Evolutionary conservation across 2,113 vertebrate genomes (phyloP).

Genomic region (Phycodurus eques): DNA sequence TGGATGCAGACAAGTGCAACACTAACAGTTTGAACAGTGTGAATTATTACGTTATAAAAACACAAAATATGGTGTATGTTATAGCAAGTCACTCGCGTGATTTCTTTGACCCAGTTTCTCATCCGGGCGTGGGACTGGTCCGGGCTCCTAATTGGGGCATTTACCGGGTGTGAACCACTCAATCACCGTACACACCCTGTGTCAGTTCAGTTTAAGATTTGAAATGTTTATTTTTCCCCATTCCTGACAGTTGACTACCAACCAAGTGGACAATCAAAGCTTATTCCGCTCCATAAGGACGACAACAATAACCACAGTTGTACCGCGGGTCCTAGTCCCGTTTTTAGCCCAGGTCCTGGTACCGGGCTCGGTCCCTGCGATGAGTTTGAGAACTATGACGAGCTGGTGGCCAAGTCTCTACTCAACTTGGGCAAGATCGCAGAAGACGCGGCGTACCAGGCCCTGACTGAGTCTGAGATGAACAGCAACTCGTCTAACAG

Average conservation of each 20-base stretch:
- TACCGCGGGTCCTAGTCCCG: background rate
- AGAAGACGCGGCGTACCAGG: conserved; percentile 92
- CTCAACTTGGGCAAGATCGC: conserved; percentile 98
- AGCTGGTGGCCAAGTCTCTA: conserved; percentile 97
- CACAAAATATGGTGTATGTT: no score
- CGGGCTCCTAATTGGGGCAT: no score
- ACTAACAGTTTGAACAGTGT: no score
- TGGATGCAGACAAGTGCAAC: no score
- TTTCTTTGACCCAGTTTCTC: no score
- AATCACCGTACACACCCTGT: no score
- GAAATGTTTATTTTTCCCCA: conserved; percentile 16
- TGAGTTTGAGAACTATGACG: conserved; percentile 97
- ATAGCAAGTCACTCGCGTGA: no score
- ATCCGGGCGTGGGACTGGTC: no score
- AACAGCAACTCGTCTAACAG: conserved; percentile 97
- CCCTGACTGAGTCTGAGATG: conserved; percentile 96
- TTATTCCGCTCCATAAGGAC: conserved; percentile 82
- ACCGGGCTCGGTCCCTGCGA: conserved; percentile 51
- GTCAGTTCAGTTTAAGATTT: conserved; percentile 2
- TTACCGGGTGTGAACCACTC: no score
- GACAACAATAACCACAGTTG: conserved; percentile 74
- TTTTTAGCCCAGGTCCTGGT: background rate
- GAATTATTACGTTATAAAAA: no score
- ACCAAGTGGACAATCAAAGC: conserved; percentile 77
- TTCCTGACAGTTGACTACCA: conserved; percentile 77